phyloP scores from a whole-genome alignment of 2,797 vertebrate genomes.

The Eurystomus glaucurus region DNA sequence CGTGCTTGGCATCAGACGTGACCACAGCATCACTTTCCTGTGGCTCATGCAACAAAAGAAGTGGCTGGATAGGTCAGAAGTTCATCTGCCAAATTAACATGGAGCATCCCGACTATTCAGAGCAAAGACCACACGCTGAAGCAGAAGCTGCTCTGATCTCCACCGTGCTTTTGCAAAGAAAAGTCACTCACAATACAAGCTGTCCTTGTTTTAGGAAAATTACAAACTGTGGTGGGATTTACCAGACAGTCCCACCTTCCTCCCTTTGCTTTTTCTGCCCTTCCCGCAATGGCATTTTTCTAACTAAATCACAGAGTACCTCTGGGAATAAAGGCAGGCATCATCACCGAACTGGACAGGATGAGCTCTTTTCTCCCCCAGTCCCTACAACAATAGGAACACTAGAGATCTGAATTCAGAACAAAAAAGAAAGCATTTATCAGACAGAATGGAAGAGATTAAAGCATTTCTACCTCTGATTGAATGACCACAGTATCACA shows the following conservation, averaged over 20 bases:
- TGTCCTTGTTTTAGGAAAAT: not conserved
- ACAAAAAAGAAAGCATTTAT: constrained; percentile 38
- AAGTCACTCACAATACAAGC: not conserved
- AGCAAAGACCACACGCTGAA: not conserved
- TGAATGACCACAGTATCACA: constrained; percentile 39
- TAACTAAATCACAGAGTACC: not conserved
- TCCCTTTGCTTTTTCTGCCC: not conserved
- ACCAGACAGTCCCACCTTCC: not conserved
- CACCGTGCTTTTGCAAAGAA: not conserved
- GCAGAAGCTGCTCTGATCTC: not conserved
- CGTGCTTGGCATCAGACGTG: not conserved
- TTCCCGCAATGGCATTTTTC: not conserved
- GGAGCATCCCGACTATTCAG: not conserved
- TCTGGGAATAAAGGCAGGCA: constrained; percentile 45
- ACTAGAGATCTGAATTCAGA: constrained; percentile 64
- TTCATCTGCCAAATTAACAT: not conserved
- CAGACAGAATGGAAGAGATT: constrained; percentile 20
- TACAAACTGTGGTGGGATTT: not conserved
- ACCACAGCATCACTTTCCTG: not conserved
- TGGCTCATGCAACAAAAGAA: not conserved
- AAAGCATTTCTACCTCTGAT: constrained; percentile 31
- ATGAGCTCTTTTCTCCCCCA: constrained; percentile 33
- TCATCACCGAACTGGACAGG: constrained; percentile 49
- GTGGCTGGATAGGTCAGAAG: not conserved
- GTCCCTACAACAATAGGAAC: constrained; percentile 58